Percentiles rank a stretch among this genome's conserved stretches.
phyloP scores from a whole-genome alignment of 2,888 invertebrate species.

The Idaea biselata region DNA sequence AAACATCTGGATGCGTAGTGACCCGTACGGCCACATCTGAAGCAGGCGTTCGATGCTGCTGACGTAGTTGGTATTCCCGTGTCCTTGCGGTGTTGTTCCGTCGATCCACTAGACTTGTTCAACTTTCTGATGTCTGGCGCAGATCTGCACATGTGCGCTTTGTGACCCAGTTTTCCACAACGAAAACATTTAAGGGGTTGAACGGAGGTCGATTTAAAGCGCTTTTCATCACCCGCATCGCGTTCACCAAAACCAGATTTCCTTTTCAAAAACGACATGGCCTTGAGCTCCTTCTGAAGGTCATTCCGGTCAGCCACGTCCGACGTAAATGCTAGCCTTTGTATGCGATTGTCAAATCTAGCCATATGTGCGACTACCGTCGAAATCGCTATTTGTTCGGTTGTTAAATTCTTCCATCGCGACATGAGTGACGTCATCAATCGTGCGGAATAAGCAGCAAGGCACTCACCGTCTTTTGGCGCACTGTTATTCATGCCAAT shows the following conservation, averaged over 20 bases:
- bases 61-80: too few species aligned
- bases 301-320: slow-evolving; percentile 10
- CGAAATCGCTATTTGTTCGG: slow-evolving; percentile 17
- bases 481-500: slow-evolving; percentile 15
- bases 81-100: too few species aligned
- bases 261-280: slow-evolving; percentile 10
- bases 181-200: not conserved
- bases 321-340: slow-evolving; percentile 16
- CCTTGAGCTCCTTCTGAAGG: slow-evolving; percentile 13
- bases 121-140: too few species aligned
- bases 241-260: too few species aligned
- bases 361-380: slow-evolving; percentile 15
- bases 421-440: slow-evolving; percentile 12
- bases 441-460: slow-evolving; percentile 16
- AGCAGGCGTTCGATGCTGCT: too few species aligned
- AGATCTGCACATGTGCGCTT: not conserved
- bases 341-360: slow-evolving; percentile 13
- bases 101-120: too few species aligned
- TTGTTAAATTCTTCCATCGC: slow-evolving; percentile 7
- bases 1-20: too few species aligned
- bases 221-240: not conserved
- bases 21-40: too few species aligned
- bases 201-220: not conserved
- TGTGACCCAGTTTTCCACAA: slow-evolving; percentile 9
- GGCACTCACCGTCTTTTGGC: slow-evolving; percentile 20